Conservation (phyloP, 2,797 vertebrate species). For the Graptemys geographica region DNA sequence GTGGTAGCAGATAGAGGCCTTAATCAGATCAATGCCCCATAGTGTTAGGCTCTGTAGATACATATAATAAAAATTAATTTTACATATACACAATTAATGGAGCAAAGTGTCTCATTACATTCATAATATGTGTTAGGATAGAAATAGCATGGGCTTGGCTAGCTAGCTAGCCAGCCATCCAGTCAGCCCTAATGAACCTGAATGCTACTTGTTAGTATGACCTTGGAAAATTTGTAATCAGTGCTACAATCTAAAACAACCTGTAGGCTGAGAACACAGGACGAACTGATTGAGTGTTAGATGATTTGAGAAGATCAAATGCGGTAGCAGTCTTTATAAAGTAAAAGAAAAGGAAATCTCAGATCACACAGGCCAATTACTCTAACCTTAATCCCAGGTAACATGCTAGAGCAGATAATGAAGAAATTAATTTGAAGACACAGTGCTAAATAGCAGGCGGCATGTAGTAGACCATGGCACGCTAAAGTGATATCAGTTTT, state of each 20-base stretch:
- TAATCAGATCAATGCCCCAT: background rate
- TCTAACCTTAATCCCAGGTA: background rate
- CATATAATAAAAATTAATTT: background rate
- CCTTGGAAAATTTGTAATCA: conserved; percentile 4
- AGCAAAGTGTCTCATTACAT: fast-evolving
- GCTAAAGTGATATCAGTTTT: background rate
- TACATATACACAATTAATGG: background rate
- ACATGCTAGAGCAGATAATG: background rate
- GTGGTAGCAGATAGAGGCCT: background rate
- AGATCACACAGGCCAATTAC: background rate
- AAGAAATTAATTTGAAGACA: background rate
- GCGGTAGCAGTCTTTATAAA: background rate
- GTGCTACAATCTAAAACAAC: background rate
- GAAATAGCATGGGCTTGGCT: fast-evolving
- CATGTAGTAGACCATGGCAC: background rate
- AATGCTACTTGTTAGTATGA: background rate
- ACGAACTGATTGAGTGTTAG: background rate
- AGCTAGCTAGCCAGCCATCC: background rate
- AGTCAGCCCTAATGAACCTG: background rate
- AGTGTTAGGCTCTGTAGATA: background rate
- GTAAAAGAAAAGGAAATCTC: background rate
- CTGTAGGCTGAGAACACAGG: background rate
- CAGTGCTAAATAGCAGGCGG: background rate
- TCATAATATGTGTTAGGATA: background rate
- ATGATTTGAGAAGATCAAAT: background rate